Conservation (phyloP, 2,888 invertebrate genomes). For the Oscheius myriophilus region DNA sequence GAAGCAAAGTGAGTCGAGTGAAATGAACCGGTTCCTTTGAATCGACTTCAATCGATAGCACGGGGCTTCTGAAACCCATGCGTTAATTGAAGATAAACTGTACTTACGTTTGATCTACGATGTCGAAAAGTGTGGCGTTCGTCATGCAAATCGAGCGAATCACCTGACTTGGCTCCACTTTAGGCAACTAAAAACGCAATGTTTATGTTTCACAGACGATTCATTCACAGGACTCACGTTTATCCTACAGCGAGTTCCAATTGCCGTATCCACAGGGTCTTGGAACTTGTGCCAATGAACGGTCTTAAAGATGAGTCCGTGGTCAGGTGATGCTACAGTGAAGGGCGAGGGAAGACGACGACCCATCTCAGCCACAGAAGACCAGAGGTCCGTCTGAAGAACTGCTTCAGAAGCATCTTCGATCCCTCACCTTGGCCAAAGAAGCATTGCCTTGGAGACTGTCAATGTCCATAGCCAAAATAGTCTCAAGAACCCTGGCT, state of each 20-base stretch:
- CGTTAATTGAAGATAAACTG: background rate
- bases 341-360: conserved; percentile 57
- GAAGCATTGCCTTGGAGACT: conserved; percentile 57
- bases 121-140: conserved; percentile 47
- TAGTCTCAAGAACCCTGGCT: conserved; percentile 59
- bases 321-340: conserved; percentile 51
- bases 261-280: conserved; percentile 41
- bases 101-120: conserved; percentile 40
- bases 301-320: conserved; percentile 57
- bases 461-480: conserved; percentile 56
- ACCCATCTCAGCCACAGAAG: conserved; percentile 46
- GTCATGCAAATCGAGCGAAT: conserved; percentile 48
- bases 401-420: no score
- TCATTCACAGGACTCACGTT: conserved; percentile 11
- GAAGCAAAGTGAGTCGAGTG: conserved; percentile 48
- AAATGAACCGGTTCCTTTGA: conserved; percentile 35
- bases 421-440: conserved; percentile 26
- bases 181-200: conserved; percentile 41
- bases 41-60: conserved; percentile 55
- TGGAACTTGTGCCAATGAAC: conserved; percentile 42
- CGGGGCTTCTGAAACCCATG: conserved; percentile 39
- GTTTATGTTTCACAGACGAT: background rate
- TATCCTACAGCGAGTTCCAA: conserved; percentile 45
- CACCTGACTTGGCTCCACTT: conserved; percentile 38
- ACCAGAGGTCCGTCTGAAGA: conserved; percentile 41